Evolutionary conservation across 1,140 invertebrate species (phyloP).

Genomic region (Aphelenchoides besseyi): DNA sequence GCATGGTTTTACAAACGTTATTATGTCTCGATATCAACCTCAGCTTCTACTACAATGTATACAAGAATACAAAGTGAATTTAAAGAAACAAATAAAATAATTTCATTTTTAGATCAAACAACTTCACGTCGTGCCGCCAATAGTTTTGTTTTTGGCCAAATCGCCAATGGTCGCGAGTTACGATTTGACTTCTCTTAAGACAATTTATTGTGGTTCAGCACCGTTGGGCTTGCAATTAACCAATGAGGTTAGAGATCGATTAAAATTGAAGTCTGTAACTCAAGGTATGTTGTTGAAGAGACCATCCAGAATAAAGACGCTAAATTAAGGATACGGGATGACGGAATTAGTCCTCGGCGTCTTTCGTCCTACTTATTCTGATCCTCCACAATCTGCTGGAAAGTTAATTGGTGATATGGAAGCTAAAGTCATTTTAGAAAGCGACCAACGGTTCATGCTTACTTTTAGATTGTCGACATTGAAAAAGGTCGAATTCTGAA

Average conservation of each 20-base stretch:
- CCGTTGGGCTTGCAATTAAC: slow-evolving; percentile 1
- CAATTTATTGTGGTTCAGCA: slow-evolving; percentile 6
- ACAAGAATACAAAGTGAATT: slow-evolving; percentile 68
- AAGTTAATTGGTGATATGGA: slow-evolving; percentile 3
- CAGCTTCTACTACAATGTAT: slow-evolving; percentile 70
- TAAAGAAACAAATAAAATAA: background rate
- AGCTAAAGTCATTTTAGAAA: background rate
- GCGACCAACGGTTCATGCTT: background rate
- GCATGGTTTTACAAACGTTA: slow-evolving; percentile 70
- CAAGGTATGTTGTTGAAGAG: slow-evolving; percentile 8
- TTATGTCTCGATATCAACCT: slow-evolving; percentile 74
- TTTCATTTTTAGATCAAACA: slow-evolving; percentile 13
- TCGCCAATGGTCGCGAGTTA: background rate
- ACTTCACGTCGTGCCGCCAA: slow-evolving; percentile 13
- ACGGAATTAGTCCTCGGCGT: background rate
- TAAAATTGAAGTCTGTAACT: slow-evolving; percentile 7
- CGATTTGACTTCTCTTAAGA: slow-evolving; percentile 17
- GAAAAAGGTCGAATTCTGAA: slow-evolving; percentile 21
- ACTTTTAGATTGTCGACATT: slow-evolving; percentile 28
- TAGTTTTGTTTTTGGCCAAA: slow-evolving; percentile 12
- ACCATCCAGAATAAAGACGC: background rate
- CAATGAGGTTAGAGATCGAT: slow-evolving; percentile 1
- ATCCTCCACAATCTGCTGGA: background rate
- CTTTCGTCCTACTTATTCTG: background rate
- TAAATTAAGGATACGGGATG: slow-evolving; percentile 9